Percentiles rank a stretch among this genome's conserved stretches.
Evolutionary conservation across 2,113 vertebrate species (phyloP).

Genomic region (Cyanoderma ruficeps): DNA sequence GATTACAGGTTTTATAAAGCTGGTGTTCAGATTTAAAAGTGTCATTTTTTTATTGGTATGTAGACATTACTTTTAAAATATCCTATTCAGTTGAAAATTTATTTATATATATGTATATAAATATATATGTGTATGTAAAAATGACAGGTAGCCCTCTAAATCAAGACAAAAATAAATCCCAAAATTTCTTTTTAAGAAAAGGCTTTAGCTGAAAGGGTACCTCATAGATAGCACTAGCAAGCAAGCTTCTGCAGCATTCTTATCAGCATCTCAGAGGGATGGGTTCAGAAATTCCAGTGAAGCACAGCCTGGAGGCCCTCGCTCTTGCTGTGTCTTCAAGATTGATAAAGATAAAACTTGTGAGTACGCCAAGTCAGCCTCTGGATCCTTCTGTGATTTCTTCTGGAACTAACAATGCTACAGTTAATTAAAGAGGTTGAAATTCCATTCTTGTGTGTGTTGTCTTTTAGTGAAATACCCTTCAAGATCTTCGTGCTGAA

Average conservation of each 20-base stretch:
- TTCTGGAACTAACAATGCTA: background rate
- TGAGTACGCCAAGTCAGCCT: background rate
- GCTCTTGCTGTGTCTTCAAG: background rate
- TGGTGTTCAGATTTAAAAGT: background rate
- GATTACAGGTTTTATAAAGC: background rate
- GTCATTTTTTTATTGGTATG: background rate
- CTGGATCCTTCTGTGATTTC: slow-evolving; percentile 37
- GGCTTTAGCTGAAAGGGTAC: background rate
- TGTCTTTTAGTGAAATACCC: slow-evolving; percentile 55
- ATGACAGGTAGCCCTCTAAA: background rate
- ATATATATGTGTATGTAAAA: background rate
- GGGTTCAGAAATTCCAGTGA: background rate
- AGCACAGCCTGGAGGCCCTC: background rate
- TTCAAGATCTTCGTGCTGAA: slow-evolving; percentile 66
- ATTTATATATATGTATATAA: background rate
- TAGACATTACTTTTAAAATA: background rate
- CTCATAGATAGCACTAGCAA: background rate
- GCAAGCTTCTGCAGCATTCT: background rate
- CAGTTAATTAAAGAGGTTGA: slow-evolving; percentile 54
- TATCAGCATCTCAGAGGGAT: background rate
- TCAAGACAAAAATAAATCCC: background rate
- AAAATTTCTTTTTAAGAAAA: background rate
- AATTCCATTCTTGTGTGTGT: slow-evolving; percentile 26
- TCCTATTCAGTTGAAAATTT: background rate
- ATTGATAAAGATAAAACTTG: background rate